These are phyloP conservation scores for Anolis sagrei DNA, from an alignment of 2,113 vertebrate species.

Conservation along the genomic window DNA sequence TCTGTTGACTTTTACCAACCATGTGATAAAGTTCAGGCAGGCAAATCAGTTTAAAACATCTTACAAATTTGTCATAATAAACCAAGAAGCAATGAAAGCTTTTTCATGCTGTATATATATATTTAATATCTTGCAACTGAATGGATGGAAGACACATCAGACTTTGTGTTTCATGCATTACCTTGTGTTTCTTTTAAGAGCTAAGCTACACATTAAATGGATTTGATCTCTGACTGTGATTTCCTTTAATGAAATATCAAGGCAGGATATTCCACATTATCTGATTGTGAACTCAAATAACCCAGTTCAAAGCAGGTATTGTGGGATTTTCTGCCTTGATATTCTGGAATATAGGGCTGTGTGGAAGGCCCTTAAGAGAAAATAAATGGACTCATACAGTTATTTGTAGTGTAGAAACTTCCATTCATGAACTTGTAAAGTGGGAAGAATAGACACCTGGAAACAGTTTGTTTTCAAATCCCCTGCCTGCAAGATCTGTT, in stretches of 20 bases:
- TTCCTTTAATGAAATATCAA: background rate
- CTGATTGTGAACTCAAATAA: too few species aligned
- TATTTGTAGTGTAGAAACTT: too few species aligned
- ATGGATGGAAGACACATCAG: background rate
- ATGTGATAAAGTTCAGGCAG: background rate
- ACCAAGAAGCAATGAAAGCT: background rate
- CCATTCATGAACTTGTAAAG: too few species aligned
- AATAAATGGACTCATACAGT: too few species aligned
- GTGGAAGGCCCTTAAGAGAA: too few species aligned
- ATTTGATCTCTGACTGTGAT: background rate
- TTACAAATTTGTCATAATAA: background rate
- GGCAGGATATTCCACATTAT: too few species aligned
- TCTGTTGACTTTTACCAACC: background rate
- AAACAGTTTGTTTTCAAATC: too few species aligned
- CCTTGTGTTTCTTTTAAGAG: background rate
- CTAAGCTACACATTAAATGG: background rate
- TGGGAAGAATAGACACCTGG: too few species aligned
- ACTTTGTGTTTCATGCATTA: background rate
- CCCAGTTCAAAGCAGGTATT: too few species aligned
- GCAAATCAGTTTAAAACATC: background rate
- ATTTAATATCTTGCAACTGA: background rate
- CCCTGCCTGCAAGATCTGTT: background rate
- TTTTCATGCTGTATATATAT: background rate
- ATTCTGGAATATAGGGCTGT: too few species aligned
- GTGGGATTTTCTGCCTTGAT: too few species aligned